Evolutionary conservation across 2,888 invertebrate species (phyloP), one percentile per base, ranked within the genome.

Genomic region (Byasa hedistus): DNA sequence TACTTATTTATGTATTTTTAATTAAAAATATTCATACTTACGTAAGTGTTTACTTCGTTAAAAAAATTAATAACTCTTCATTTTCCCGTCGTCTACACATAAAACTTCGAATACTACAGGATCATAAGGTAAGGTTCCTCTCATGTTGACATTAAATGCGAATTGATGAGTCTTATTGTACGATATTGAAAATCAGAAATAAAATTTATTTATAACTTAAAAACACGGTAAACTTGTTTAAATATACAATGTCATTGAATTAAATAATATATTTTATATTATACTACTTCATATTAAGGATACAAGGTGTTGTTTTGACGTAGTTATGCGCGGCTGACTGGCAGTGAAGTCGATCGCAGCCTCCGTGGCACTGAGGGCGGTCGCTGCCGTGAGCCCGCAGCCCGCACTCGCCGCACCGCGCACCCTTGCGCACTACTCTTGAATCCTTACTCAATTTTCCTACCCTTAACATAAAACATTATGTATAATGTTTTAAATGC

Each of bases 321-420:
- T 74, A 73, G 71, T 72, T 73, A 70, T 73, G 78, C 77, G 77
- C 76, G 77, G 75, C 81, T 84, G 85, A 85, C 87, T 86, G 85
- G 81, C 88, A 85, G 84, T 83, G 75, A 75, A 77, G 73, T 76
- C 75, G 72, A 81, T 87, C 89, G 86, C 92, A 91, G 92, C 91
- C 89, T 92, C 91, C 91, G 88, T 86, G 86, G 85, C 82, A 92
- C 92, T 92, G 90, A 87, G 82, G 83, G 81, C 76, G 75, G 64
- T 59, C 68, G 62, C 71, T 65, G 65, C 73, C 69, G 66, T 71
- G 70, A 69, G 68, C 71, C 70, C 65, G 67, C 72, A 27, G 17
- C 57, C 57, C 32, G 62, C 69, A 68, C 68, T 75, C 65, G 69
- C 75, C 73, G 69, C 75, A 59, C 72, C 71, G 76, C 73, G 73